phyloP scores from a whole-genome alignment of 1,140 invertebrate genomes.

The Drosophila punjabiensis region DNA sequence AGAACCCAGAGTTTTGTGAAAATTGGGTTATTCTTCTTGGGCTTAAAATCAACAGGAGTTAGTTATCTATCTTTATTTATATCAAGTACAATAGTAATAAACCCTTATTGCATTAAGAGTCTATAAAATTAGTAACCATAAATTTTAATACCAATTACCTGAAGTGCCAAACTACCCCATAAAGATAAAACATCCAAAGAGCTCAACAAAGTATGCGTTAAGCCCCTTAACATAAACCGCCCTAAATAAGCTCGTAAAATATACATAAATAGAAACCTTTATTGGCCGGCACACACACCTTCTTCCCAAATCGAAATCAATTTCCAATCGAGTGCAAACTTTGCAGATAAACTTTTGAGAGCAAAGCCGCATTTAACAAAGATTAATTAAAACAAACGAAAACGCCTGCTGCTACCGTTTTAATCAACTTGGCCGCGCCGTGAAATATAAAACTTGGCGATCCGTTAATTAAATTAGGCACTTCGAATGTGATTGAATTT shows the following conservation, averaged over 20 bases:
- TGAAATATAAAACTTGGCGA: slow-evolving; percentile 49
- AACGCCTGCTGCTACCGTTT: slow-evolving; percentile 28
- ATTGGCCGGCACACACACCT: neutral
- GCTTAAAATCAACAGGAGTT: too few species aligned
- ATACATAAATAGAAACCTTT: slow-evolving; percentile 15
- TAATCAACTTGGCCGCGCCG: slow-evolving; percentile 21
- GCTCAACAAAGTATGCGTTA: neutral
- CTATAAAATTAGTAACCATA: neutral
- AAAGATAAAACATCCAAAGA: slow-evolving; percentile 11
- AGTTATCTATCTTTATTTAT: too few species aligned
- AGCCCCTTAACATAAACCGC: neutral
- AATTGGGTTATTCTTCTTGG: too few species aligned
- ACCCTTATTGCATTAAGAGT: neutral
- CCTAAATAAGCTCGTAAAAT: slow-evolving; percentile 29
- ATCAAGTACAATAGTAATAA: neutral
- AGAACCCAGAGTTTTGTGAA: neutral
- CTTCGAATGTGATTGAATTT: slow-evolving; percentile 62
- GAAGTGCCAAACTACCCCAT: slow-evolving; percentile 3
- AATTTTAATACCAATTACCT: slow-evolving; percentile 12
- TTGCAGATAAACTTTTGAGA: slow-evolving; percentile 14
- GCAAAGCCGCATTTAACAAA: neutral
- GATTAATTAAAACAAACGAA: slow-evolving; percentile 18
- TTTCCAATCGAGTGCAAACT: slow-evolving; percentile 4
- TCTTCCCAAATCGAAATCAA: slow-evolving; percentile 4
- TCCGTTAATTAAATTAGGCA: slow-evolving; percentile 69